Base-by-base conservation (phyloP, 2,113 vertebrate genomes). In the Gopherus evgoodei region DNA sequence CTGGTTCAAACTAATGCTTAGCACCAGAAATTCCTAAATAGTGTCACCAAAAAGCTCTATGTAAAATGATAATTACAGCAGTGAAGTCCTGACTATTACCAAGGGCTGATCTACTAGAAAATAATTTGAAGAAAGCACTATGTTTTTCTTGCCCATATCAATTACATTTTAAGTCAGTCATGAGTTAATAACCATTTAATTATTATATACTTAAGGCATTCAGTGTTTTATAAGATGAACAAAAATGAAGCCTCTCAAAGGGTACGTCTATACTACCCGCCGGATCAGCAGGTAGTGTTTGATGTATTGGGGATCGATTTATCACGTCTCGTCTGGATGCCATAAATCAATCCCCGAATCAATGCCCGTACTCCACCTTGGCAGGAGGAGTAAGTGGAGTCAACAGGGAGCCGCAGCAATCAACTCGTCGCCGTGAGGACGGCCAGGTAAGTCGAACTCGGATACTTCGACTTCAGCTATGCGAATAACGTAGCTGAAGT, bases 161-260 rank as follows among this genome's bases (percentile, higher is more conserved):
- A 0, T 3, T 17, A 69, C 2, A 49, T 80, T 72, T 11, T 38
- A 12, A 4, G 6, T 8, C 12, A 9, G 22, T 12, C 12, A 3
- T 27, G 1, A 89, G 47, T 76, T 69, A 82, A 42, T 24, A 9
- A 38, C 19, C 54, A 5, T 19, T 92, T 79, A 49, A 85, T 54
- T 84, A 53, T 52, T 47, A 29, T 38, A 10, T n/a, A 21, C 53
- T 83, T 62, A 14, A 72, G n/a, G 72, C 89, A 4, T 5, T 29
- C 0, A 47, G 76, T 16, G 25, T 49, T 49, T 79, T 27, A 49
- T 29, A 79, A 29, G 25, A n/a, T 2, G 8, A 78, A 49, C 22
- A 31, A 22, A 75, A 87, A 27, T 2, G 2, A 83, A 65, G n/a
- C 21, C 2, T 12, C 49, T 83, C 75, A 27, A 54, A 11, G 47